Evolutionary conservation across 2,797 vertebrate species (phyloP).

Genomic region (Balearica regulorum): DNA sequence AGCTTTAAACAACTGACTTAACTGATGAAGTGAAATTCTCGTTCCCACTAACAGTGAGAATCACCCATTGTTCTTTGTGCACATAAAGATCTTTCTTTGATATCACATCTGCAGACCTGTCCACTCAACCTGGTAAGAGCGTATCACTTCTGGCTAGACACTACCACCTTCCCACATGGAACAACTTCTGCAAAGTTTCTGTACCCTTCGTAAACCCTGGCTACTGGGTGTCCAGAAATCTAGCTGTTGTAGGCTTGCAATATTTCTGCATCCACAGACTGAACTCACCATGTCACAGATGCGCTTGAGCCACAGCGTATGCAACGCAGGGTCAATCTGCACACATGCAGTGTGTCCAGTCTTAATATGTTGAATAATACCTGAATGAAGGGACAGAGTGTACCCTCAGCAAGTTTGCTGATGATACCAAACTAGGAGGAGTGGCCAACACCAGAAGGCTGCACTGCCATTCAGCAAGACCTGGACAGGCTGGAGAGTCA

Average conservation of each 20-base stretch:
- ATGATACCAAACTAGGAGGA: too few relatives aligned
- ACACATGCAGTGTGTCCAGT: not conserved
- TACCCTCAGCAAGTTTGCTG: too few relatives aligned
- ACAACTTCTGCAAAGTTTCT: not conserved
- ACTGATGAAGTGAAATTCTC: not conserved
- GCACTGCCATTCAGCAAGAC: too few relatives aligned
- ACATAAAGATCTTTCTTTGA: not conserved
- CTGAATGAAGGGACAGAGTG: too few relatives aligned
- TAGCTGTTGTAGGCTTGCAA: not conserved
- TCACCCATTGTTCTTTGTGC: not conserved
- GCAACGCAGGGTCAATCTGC: not conserved
- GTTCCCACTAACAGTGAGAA: not conserved
- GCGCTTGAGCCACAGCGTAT: not conserved
- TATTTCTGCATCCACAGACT: not conserved
- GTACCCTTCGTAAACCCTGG: not conserved
- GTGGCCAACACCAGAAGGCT: too few relatives aligned
- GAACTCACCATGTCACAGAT: accelerated
- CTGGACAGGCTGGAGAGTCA: too few relatives aligned
- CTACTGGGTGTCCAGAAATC: not conserved
- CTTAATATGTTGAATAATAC: too few relatives aligned
- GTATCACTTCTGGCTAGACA: not conserved
- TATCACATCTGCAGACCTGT: not conserved
- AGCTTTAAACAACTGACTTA: not conserved
- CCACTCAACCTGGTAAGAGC: not conserved
- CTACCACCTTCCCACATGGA: accelerated